Evolutionary conservation across 2,888 invertebrate species (phyloP).

Genomic region (Scaptomyza tumidula): DNA sequence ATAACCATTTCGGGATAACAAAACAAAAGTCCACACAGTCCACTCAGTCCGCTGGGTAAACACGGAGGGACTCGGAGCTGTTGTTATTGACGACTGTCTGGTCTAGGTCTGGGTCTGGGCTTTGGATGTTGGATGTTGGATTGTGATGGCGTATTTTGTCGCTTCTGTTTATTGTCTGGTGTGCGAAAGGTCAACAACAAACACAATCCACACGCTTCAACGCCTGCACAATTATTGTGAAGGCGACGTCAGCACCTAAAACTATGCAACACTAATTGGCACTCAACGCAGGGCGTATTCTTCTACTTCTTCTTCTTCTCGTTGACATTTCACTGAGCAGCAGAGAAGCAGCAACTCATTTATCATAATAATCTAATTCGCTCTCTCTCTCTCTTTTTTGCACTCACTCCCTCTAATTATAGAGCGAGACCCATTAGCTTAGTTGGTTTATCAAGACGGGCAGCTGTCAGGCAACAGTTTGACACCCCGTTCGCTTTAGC

Average conservation of each 20-base stretch:
- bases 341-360: constrained; percentile 61
- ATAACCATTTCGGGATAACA: constrained; percentile 45
- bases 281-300: constrained; percentile 44
- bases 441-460: constrained; percentile 67
- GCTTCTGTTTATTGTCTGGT: constrained; percentile 59
- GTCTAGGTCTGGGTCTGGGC: constrained; percentile 44
- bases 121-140: not conserved
- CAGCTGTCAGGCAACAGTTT: constrained; percentile 56
- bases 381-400: constrained; percentile 23
- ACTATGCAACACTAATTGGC: constrained; percentile 71
- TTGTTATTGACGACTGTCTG: constrained; percentile 77
- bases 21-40: constrained; percentile 46
- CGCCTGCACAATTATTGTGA: constrained; percentile 43
- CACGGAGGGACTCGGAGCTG: constrained; percentile 25
- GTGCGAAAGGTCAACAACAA: constrained; percentile 66
- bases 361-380: constrained; percentile 72
- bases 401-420: constrained; percentile 55
- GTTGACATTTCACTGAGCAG: constrained; percentile 53
- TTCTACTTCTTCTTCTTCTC: constrained; percentile 31
- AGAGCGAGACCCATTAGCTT: constrained; percentile 59
- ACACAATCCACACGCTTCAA: constrained; percentile 60
- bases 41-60: constrained; percentile 58
- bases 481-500: constrained; percentile 5
- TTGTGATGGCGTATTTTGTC: constrained; percentile 39
- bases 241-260: constrained; percentile 55